Evolutionary conservation across 2,797 vertebrate species (phyloP).

Genomic region (Pangasius macronema): DNA sequence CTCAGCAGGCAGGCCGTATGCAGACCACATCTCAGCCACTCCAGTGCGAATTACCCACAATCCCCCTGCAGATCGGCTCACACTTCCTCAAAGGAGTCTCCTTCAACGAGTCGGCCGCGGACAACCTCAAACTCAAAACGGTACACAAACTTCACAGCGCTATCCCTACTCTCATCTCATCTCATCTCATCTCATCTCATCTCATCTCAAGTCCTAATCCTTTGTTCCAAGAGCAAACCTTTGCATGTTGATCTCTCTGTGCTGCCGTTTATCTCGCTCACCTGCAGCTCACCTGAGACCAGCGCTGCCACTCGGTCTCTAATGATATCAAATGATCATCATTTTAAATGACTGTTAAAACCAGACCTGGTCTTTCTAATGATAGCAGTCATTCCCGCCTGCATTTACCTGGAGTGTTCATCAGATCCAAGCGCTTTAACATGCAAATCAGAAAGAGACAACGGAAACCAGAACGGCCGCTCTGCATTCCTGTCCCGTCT

Average conservation of each 20-base stretch:
- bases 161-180: not conserved
- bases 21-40: constrained; percentile 95
- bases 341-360: not conserved
- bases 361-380: not conserved
- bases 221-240: not conserved
- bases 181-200: no score
- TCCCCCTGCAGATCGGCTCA: constrained; percentile 94
- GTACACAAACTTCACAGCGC: constrained; percentile 68
- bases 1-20: constrained; percentile 93
- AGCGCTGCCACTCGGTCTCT: not conserved
- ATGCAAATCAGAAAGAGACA: not conserved
- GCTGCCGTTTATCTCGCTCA: not conserved
- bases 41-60: constrained; percentile 95
- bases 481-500: not conserved
- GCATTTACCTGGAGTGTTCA: not conserved
- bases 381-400: not conserved
- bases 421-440: not conserved
- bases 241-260: not conserved
- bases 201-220: not conserved
- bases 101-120: constrained; percentile 93
- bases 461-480: not conserved
- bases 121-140: constrained; percentile 98
- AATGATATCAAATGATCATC: not conserved
- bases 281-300: not conserved
- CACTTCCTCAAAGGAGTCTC: constrained; percentile 97